Conservation (phyloP, 2,888 invertebrate genomes). For the Orchesellides sinensis region DNA sequence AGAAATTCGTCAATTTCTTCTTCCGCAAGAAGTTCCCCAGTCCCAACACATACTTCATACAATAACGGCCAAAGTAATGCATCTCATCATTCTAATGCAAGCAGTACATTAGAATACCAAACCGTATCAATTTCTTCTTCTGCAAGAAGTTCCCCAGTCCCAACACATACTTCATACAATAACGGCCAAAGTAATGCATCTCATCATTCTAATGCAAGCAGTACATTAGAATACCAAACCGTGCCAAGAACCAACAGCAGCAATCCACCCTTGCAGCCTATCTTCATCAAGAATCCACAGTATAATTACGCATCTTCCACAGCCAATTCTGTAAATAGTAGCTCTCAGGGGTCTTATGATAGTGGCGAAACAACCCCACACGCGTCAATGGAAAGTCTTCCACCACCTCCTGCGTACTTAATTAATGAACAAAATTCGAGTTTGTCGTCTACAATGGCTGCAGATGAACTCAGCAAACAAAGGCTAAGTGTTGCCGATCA, state of each 20-base stretch:
- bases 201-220: constrained; percentile 22
- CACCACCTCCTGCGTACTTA: constrained; percentile 88
- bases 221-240: constrained; percentile 76
- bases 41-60: constrained; percentile 32
- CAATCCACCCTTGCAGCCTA: constrained; percentile 72
- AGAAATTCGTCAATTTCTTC: constrained; percentile 82
- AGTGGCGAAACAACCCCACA: constrained; percentile 75
- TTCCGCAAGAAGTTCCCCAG: constrained; percentile 45
- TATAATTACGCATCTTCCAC: constrained; percentile 41
- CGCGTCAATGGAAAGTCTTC: constrained; percentile 80
- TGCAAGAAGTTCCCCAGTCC: constrained; percentile 46
- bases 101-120: constrained; percentile 76
- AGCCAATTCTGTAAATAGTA: constrained; percentile 1
- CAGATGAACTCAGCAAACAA: constrained; percentile 69
- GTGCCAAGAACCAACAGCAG: constrained; percentile 38
- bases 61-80: constrained; percentile 14
- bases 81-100: constrained; percentile 14
- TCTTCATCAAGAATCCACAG: constrained; percentile 68
- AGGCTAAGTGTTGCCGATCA: constrained; percentile 89
- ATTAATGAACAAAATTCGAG: constrained; percentile 79
- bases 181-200: constrained; percentile 16
- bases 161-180: constrained; percentile 26
- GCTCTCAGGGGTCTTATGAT: constrained; percentile 71
- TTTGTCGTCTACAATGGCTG: constrained; percentile 60
- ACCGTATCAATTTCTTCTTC: constrained; percentile 51